Evolutionary conservation across 2,797 vertebrate genomes (phyloP).

Genomic region (Agapornis canus): DNA sequence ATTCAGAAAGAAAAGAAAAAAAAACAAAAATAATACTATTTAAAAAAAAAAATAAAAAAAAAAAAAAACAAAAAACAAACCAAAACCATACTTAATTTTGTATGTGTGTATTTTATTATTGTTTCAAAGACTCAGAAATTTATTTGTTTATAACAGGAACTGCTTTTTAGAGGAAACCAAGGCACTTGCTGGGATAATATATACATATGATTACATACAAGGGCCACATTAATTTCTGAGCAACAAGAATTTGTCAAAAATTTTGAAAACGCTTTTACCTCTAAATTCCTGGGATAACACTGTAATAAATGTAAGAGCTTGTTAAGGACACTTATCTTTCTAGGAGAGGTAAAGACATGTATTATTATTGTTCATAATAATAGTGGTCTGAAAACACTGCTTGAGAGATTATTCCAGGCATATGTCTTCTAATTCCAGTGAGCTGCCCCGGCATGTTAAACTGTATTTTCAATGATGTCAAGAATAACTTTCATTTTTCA

Average conservation of each 20-base stretch:
- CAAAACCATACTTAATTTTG: background rate
- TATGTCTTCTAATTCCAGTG: background rate
- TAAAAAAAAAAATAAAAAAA: background rate
- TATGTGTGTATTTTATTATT: background rate
- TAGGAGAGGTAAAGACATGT: background rate
- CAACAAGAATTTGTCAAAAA: background rate
- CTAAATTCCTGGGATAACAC: background rate
- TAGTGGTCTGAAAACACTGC: rapidly evolving
- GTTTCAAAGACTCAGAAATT: background rate
- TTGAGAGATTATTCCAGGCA: background rate
- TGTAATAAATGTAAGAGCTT: background rate
- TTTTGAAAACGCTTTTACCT: background rate
- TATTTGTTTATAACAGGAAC: rapidly evolving
- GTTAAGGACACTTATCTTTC: background rate
- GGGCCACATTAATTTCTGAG: background rate
- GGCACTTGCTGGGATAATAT: background rate
- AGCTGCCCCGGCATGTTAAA: background rate
- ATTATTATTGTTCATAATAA: background rate
- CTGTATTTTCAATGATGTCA: background rate
- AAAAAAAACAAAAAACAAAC: no score
- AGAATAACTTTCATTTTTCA: background rate
- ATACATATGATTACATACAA: background rate
- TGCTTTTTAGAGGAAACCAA: background rate
- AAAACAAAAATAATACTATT: no score
- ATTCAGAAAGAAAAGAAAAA: no score